Percentiles rank a stretch among this genome's conserved stretches.
These are phyloP conservation scores for Arvicola amphibius DNA, from an alignment of 2,797 vertebrate species.

Conservation along the genomic window DNA sequence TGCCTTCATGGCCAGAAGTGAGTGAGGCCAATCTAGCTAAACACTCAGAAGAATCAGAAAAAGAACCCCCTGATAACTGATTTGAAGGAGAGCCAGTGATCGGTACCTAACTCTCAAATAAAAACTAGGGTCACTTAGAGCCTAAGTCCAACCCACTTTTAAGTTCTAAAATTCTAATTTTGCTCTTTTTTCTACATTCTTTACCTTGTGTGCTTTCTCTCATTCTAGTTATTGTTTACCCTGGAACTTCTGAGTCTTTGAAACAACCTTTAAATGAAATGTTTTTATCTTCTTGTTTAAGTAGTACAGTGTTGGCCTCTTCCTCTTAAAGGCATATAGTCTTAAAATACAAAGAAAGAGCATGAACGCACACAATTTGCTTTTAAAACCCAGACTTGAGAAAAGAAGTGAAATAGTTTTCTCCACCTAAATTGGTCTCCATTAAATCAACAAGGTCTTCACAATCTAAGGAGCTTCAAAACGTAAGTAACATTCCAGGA, in stretches of 20 bases:
- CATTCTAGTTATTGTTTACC: background rate
- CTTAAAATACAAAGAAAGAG: constrained; percentile 47
- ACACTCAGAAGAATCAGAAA: background rate
- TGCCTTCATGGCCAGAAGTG: background rate
- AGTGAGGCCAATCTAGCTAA: background rate
- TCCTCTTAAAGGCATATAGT: constrained; percentile 1
- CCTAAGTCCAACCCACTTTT: background rate
- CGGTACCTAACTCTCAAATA: background rate
- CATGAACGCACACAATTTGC: background rate
- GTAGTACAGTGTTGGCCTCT: background rate
- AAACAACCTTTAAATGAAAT: constrained; percentile 29
- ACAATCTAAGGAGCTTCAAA: constrained; percentile 9
- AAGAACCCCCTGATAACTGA: background rate
- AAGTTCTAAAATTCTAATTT: constrained; percentile 53
- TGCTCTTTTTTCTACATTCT: background rate
- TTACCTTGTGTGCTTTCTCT: constrained; percentile 38
- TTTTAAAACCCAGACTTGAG: constrained; percentile 37
- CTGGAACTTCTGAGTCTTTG: background rate
- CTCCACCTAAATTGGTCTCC: background rate
- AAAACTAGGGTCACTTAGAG: background rate
- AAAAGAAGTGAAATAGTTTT: constrained; percentile 55
- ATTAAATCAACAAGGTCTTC: constrained; percentile 43
- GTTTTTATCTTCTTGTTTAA: constrained; percentile 2
- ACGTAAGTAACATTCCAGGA: background rate
- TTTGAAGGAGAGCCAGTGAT: background rate